phyloP scores from a whole-genome alignment of 2,113 vertebrate genomes.

The Cepphus grylle region DNA sequence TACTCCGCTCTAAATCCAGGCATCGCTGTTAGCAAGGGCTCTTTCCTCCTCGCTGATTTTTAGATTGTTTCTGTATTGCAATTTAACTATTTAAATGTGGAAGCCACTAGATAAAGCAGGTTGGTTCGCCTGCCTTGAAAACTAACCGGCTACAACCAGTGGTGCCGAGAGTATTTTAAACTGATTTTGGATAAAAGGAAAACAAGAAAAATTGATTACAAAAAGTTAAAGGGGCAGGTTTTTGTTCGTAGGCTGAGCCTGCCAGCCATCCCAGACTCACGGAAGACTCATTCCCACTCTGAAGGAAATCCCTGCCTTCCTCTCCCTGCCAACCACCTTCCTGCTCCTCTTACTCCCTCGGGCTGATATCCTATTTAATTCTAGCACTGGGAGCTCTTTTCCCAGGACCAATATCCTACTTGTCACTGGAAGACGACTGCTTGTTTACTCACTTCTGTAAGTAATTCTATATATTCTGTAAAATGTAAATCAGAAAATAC shows the following conservation, averaged over 20 bases:
- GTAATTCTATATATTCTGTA: background rate
- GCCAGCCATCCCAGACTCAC: background rate
- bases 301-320: background rate
- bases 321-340: background rate
- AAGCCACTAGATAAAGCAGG: background rate
- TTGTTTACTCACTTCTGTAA: background rate
- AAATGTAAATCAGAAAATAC: constrained; percentile 51
- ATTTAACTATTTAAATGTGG: background rate
- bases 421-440: background rate
- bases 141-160: background rate
- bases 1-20: constrained; percentile 13
- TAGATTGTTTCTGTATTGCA: background rate
- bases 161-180: background rate
- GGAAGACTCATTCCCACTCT: background rate
- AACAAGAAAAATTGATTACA: background rate
- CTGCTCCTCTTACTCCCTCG: background rate
- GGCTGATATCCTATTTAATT: background rate
- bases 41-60: constrained; percentile 3
- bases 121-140: background rate
- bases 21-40: background rate
- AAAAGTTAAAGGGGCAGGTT: background rate
- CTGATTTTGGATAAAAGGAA: background rate
- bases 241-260: background rate
- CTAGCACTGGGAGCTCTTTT: background rate
- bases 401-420: background rate